Base-by-base conservation (phyloP, 2,888 invertebrate species). In the Mythimna albipuncta region DNA sequence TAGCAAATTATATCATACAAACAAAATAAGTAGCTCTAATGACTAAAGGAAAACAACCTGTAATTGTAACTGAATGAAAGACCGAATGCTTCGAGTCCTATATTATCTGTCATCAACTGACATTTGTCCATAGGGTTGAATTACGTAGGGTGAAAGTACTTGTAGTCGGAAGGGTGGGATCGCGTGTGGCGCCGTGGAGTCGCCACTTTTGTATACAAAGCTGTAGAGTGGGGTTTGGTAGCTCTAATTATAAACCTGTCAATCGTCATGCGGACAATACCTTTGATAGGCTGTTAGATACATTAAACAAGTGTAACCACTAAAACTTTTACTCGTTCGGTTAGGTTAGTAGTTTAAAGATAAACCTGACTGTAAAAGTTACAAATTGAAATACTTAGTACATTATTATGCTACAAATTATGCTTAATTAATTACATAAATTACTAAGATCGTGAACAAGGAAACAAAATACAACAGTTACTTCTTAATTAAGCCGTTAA, bases 101-200 rank as follows among this genome's bases (percentile, higher is more conserved):
- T 64, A 81, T 78, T 85, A 85, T 82, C 85, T 84, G 85, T 84
- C 85, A 84, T 85, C 79, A 83, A 80, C 69, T 84, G 82, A 82
- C 81, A 79, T 83, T 83, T 85, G 82, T 78, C 68, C 75, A 73
- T 74, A 80, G 83, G 85, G 83, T 83, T 83, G 71, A 61, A 82
- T 85, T 85, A 85, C 76, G 70, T 83, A 82, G 87, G 88, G 87
- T 87, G 83, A 82, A 87, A 74, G 81, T 78, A 82, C 86, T 84
- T 85, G 79, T 82, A 65, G 75, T 79, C 64, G 82, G 75, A 57
- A 85, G 88, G 89, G 87, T 84, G 83, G 79, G 71, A 72, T 91
- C 82, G 92, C 92, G 92, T 92, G 92, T 84, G 92, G 92, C 92
- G 92, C 89, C 91, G 85, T 68, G 72, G 75, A 79, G 90, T 75